phyloP scores from a whole-genome alignment of 2,888 invertebrate species.

The Rugalucina vietnamica region DNA sequence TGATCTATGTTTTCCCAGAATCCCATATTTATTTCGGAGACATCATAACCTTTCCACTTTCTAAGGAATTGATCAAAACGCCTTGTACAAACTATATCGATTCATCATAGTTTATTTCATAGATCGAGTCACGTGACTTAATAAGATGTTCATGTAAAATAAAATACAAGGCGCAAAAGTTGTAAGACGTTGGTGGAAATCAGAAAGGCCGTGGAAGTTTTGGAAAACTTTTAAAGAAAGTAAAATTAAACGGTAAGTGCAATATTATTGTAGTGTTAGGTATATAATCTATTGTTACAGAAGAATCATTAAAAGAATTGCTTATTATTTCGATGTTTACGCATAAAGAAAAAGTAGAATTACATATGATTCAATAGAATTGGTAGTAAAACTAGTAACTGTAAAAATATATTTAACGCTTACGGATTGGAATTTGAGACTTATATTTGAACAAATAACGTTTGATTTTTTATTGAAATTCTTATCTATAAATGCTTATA shows the following conservation, averaged over 20 bases:
- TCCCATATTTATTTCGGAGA: not conserved
- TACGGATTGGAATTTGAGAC: no score
- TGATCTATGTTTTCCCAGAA: not conserved
- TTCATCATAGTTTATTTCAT: slow-evolving; percentile 62
- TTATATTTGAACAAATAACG: no score
- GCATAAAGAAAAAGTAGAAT: no score
- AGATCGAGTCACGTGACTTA: slow-evolving; percentile 62
- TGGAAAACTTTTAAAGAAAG: not conserved
- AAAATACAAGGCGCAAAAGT: slow-evolving; percentile 30
- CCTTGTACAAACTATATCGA: slow-evolving; percentile 26
- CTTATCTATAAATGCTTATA: no score
- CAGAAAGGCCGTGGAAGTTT: not conserved
- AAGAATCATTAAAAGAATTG: no score
- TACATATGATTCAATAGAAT: no score
- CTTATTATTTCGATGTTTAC: no score
- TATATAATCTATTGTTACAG: no score
- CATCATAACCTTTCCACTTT: slow-evolving; percentile 1
- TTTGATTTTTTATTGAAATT: no score
- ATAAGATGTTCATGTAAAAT: slow-evolving; percentile 66
- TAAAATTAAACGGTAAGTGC: not conserved
- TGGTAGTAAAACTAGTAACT: no score
- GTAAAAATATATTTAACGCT: no score
- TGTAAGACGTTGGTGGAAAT: not conserved
- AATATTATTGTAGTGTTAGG: no score
- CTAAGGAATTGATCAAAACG: slow-evolving; percentile 4